Evolutionary conservation across 1,140 invertebrate species (phyloP).

Genomic region (Venustaconcha ellipsiformis): DNA sequence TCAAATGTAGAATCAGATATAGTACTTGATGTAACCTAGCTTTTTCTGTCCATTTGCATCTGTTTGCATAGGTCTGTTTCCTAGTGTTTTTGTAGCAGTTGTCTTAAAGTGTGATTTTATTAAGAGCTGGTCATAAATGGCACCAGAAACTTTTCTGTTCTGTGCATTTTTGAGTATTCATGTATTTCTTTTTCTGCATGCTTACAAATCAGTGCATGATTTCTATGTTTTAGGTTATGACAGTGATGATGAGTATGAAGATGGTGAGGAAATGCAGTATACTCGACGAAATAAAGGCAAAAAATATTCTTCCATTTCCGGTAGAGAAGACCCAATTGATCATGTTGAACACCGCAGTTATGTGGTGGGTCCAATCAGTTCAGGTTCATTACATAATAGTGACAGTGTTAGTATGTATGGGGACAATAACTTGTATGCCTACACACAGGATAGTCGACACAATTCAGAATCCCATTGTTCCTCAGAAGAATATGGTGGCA

Average conservation of each 20-base stretch:
- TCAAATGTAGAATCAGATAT: too few species aligned
- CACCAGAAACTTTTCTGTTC: too few species aligned
- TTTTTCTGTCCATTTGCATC: too few species aligned
- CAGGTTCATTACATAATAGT: too few species aligned
- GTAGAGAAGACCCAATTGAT: conserved; percentile 60
- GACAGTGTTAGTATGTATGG: conserved; percentile 33
- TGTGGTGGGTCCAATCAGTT: too few species aligned
- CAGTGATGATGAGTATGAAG: conserved; percentile 65
- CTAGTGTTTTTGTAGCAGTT: too few species aligned
- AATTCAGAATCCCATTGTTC: conserved; percentile 44
- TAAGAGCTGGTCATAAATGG: too few species aligned
- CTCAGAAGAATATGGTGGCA: conserved; percentile 50
- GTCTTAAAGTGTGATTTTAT: too few species aligned
- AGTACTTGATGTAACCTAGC: too few species aligned
- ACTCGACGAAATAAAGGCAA: conserved; percentile 60
- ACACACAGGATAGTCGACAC: conserved; percentile 31
- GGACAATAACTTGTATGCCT: conserved; percentile 25
- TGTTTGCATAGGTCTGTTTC: too few species aligned
- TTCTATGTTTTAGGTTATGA: conserved; percentile 66
- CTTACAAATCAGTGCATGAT: conserved; percentile 49
- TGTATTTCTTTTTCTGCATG: conserved; percentile 14
- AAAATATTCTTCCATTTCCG: conserved; percentile 61
- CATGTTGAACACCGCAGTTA: conserved; percentile 3
- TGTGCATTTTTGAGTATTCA: conserved; percentile 1
- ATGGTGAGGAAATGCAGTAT: conserved; percentile 51